A percentile compares a stretch with the other conserved stretches of the same genome.
phyloP scores from a whole-genome alignment of 2,888 invertebrate genomes.

The Ceramica pisi region DNA sequence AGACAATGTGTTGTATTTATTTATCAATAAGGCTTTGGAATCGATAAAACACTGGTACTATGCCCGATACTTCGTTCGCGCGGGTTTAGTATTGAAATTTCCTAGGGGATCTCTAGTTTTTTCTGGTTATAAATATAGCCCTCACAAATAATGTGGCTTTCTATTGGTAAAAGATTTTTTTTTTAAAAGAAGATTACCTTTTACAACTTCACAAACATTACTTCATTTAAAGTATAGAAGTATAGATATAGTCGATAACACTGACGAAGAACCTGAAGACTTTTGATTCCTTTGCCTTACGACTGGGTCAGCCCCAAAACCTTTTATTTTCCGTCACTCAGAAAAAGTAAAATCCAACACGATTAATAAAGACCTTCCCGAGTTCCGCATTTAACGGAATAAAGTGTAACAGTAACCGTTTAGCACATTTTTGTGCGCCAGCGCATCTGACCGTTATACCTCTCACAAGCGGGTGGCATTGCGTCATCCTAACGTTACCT shows the following conservation, averaged over 20 bases:
- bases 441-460: slow-evolving; percentile 60
- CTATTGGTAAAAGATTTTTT: too few species aligned
- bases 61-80: too few species aligned
- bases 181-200: too few species aligned
- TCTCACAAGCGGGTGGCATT: slow-evolving; percentile 52
- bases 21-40: too few species aligned
- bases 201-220: too few species aligned
- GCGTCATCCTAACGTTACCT: slow-evolving; percentile 63
- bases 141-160: too few species aligned
- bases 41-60: too few species aligned
- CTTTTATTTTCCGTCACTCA: neutral
- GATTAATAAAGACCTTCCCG: slow-evolving; percentile 26
- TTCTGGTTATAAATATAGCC: too few species aligned
- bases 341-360: neutral
- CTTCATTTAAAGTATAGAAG: too few species aligned
- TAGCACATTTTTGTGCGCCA: slow-evolving; percentile 59
- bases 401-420: slow-evolving; percentile 61
- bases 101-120: too few species aligned
- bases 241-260: too few species aligned
- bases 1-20: neutral
- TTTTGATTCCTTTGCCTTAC: neutral
- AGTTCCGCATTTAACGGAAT: slow-evolving; percentile 53
- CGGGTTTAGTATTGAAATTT: too few species aligned
- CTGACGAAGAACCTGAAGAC: neutral
- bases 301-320: neutral